Percentiles rank a stretch among this genome's conserved stretches.
These are phyloP conservation scores for Drosophila pallidifrons DNA, from an alignment of 1,140 invertebrate genomes.

Conservation along the genomic window DNA sequence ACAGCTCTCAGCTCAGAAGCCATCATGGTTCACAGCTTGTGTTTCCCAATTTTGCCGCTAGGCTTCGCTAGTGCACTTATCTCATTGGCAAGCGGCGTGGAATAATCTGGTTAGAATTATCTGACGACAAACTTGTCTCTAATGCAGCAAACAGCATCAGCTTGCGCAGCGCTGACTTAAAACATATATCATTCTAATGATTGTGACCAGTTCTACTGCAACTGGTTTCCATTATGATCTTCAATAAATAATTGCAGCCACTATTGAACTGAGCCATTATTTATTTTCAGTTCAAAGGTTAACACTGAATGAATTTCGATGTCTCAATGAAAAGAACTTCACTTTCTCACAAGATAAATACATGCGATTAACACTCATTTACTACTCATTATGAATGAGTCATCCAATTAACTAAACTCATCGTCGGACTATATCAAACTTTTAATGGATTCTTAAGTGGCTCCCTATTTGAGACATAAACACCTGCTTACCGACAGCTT, in stretches of 20 bases:
- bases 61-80: slow-evolving; percentile 32
- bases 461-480: neutral
- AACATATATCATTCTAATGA: slow-evolving; percentile 4
- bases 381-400: slow-evolving; percentile 14
- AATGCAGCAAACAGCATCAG: neutral
- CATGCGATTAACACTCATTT: slow-evolving; percentile 18
- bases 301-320: neutral
- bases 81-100: slow-evolving; percentile 40
- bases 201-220: neutral
- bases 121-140: neutral
- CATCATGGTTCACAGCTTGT: neutral
- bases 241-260: slow-evolving; percentile 1
- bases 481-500: neutral
- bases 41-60: slow-evolving; percentile 58
- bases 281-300: neutral
- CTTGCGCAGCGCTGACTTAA: neutral
- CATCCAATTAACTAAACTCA: slow-evolving; percentile 23
- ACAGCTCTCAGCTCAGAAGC: slow-evolving; percentile 31
- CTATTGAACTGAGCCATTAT: neutral
- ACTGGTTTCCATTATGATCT: neutral
- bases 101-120: slow-evolving; percentile 8
- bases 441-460: slow-evolving; percentile 22
- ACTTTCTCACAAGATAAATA: neutral
- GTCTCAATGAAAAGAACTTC: neutral
- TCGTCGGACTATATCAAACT: neutral